phyloP scores from a whole-genome alignment of 2,113 vertebrate species.

The Anser cygnoides region DNA sequence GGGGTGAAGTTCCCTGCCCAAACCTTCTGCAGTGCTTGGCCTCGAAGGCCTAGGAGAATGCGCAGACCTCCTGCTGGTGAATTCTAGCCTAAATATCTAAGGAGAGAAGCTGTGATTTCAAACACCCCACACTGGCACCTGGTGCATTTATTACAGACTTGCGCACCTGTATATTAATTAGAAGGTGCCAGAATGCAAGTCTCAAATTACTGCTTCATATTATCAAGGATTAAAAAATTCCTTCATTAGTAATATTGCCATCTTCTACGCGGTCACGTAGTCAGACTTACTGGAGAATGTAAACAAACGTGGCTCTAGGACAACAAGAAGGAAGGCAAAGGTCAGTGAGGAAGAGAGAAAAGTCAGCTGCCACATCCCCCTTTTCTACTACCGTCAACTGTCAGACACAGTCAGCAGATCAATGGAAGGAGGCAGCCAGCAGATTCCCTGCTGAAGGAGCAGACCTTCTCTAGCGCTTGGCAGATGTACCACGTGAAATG shows the following conservation, averaged over 20 bases:
- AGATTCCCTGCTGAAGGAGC: background rate
- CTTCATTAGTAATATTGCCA: fast-evolving
- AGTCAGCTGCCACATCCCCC: background rate
- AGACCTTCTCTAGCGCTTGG: background rate
- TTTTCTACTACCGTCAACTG: fast-evolving
- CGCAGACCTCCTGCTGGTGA: background rate
- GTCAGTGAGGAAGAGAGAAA: background rate
- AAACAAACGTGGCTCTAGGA: fast-evolving
- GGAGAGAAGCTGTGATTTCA: background rate
- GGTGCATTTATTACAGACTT: background rate
- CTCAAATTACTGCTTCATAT: background rate
- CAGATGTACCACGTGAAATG: fast-evolving
- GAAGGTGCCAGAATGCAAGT: background rate
- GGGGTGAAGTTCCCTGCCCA: background rate
- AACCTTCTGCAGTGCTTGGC: background rate
- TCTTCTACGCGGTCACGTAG: background rate
- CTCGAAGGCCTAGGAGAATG: background rate
- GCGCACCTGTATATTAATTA: fast-evolving
- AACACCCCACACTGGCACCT: fast-evolving
- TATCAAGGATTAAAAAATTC: background rate
- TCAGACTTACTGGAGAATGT: fast-evolving
- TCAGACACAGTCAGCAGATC: background rate
- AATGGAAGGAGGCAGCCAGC: fast-evolving
- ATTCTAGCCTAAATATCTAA: background rate
- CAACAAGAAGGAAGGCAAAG: background rate